Conservation (phyloP, 2,888 invertebrate species). For the Sarcophaga caerulescens region DNA sequence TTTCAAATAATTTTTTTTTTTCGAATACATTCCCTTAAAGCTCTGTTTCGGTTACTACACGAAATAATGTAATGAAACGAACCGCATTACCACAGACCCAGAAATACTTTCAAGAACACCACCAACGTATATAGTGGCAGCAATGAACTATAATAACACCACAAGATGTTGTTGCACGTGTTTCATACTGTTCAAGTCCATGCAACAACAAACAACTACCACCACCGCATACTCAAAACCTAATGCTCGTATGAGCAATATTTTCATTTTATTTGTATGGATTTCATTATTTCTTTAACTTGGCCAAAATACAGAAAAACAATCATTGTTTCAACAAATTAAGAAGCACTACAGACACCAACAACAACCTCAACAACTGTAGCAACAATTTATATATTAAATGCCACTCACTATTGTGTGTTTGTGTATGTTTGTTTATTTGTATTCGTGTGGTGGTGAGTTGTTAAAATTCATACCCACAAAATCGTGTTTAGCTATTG, state of each 20-base stretch:
- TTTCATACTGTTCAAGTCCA: constrained; percentile 1
- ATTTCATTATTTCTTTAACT: not conserved
- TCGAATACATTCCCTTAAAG: not conserved
- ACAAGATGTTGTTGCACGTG: constrained; percentile 59
- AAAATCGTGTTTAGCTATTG: constrained; percentile 64
- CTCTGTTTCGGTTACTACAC: constrained; percentile 12
- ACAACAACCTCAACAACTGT: not conserved
- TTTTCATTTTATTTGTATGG: not conserved
- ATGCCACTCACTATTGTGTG: not conserved
- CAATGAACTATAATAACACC: not conserved
- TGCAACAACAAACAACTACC: not conserved
- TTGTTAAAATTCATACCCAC: constrained; percentile 51
- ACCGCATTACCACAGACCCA: not conserved
- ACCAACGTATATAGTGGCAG: not conserved
- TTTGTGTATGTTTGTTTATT: not conserved
- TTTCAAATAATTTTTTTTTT: not conserved
- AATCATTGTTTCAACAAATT: constrained; percentile 46
- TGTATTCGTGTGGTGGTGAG: constrained; percentile 14
- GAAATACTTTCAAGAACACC: constrained; percentile 44
- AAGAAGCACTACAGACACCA: constrained; percentile 1
- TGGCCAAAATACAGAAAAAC: not conserved
- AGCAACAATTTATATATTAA: not conserved
- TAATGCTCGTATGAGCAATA: constrained; percentile 33
- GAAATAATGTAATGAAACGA: not conserved
- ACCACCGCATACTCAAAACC: not conserved